These are phyloP conservation scores for Cheilosia impressa DNA, from an alignment of 2,888 invertebrate genomes.

Conservation along the genomic window DNA sequence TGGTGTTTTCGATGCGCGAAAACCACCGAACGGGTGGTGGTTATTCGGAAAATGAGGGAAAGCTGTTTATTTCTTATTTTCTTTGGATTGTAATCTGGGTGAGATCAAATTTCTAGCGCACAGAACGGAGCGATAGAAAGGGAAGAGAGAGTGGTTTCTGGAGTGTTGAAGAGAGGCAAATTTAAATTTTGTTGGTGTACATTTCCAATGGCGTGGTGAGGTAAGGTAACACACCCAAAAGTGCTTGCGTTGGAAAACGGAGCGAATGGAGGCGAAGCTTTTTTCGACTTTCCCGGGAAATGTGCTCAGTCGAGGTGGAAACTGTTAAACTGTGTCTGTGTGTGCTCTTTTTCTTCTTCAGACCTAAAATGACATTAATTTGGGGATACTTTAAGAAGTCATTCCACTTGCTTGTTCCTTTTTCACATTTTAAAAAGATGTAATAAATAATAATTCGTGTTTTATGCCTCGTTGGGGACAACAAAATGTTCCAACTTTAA, in stretches of 20 bases:
- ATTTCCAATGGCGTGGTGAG: conserved; percentile 63
- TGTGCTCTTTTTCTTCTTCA: not conserved
- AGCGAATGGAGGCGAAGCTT: conserved; percentile 30
- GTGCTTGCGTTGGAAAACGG: conserved; percentile 27
- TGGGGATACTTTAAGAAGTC: too few relatives aligned
- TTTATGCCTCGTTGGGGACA: not conserved
- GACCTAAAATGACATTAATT: too few relatives aligned
- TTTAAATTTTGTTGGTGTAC: conserved; percentile 13
- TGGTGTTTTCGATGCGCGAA: conserved; percentile 65
- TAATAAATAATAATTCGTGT: not conserved
- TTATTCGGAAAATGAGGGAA: conserved; percentile 56
- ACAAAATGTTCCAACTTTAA: conserved; percentile 25
- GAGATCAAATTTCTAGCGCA: conserved; percentile 39
- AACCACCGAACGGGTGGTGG: conserved; percentile 55
- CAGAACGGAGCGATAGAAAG: not conserved
- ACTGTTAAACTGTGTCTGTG: not conserved
- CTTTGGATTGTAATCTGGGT: conserved; percentile 68
- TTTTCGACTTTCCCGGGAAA: conserved; percentile 65
- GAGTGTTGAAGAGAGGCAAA: conserved; percentile 22
- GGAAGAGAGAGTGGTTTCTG: conserved; percentile 39
- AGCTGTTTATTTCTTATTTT: conserved; percentile 50
- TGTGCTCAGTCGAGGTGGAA: conserved; percentile 57
- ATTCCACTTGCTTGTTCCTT: too few relatives aligned
- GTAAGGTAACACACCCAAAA: conserved; percentile 71
- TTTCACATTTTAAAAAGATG: not conserved